Evolutionary conservation across 2,113 vertebrate genomes (phyloP), one percentile per base, ranked within the genome.

Genomic region (Silurus meridionalis): DNA sequence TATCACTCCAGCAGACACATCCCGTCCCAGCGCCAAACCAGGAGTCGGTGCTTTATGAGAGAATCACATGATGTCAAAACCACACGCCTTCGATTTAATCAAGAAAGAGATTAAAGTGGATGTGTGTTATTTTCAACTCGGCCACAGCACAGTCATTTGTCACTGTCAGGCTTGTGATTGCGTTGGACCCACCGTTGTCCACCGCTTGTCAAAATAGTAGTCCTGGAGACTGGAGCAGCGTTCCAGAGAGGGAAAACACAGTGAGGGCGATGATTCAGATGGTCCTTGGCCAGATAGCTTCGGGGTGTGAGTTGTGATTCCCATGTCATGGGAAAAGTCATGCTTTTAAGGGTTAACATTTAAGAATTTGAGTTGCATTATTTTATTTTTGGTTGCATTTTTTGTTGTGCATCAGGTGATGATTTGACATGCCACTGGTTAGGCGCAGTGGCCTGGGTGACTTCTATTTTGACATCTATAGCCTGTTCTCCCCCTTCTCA

Each of bases 121-220:
- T 97, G 97, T 97, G 96, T 97, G 97, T 98, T 97, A 98, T 98
- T 98, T 97, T 98, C 97, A 97, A 98, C 96, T 98, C 97, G 94
- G 91, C 96, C 93, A 94, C 96, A 96, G 96, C 96, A 96, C 95
- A 95, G 89, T 96, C 97, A 99, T 99, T 98, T 98, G 96, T 99
- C 98, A 99, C 97, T 96, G 98, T 99, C 97, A 97, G 94, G 95
- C 95, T 95, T 96, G 96, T 98, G 97, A 99, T 99, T 99, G 97
- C 97, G 97, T 98, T 97, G 97, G 97, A 99, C 97, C 97, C 95
- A 94, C 95, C 95, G 96, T 97, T 97, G 98, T 98, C 97, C 97
- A 95, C 94, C 92, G 95, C 96, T 96, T 98, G 97, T 98, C 98
- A 97, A 97, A 98, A 97, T 97, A 97, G 95, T 94, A 96, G 96